Evolutionary conservation across 92 coral and sea anemone genomes (phyloP), one percentile per base, ranked within the genome.

Genomic region (Palythoa grandis): DNA sequence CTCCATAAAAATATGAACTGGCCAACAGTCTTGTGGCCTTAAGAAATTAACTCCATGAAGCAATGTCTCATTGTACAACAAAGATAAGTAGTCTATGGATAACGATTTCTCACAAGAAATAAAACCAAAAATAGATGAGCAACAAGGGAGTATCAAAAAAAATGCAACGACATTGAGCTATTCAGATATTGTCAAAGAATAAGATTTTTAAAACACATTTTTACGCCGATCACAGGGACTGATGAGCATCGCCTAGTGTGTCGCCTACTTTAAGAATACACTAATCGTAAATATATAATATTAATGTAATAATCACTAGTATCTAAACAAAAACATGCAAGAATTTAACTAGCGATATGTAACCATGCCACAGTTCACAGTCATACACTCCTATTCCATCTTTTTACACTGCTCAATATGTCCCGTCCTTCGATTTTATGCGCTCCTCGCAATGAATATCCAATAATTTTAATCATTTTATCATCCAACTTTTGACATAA

Each of bases 21-120:
- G 47, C 3, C 47, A 3, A 40, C 47, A 40, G 47, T 40, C 47
- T 15, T 84, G 74, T 37, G 71, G 79, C 15, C 80, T 84, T 67
- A 71, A 79, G 29, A 48, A 29, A 39, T 63, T 52, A 14, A 54
- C 8, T 9, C 70, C 70, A 72, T 84, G 50, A 4, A 84, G 38
- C 1, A 72, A 23, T 3, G 61, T 74, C 39, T 85, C 88, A 60
- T 85, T 74, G 54, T 85, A 56, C 15, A 56, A 56, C 61, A 56
- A 17, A 56, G 15, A 56, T 56, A 56, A 56, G 54, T 56, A 56
- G 61, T 56, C 61, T 10, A 17, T 11, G 15, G 15, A 5, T n/a
- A 56, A 56, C 10, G 61, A 56, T 56, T 56, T 56, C 61, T 56
- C 15, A 56, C 61, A 56, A 56, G 61, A 56, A 56, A 56, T 5